Conservation (phyloP, 2,888 invertebrate species). For the Vesta saturnalis region DNA sequence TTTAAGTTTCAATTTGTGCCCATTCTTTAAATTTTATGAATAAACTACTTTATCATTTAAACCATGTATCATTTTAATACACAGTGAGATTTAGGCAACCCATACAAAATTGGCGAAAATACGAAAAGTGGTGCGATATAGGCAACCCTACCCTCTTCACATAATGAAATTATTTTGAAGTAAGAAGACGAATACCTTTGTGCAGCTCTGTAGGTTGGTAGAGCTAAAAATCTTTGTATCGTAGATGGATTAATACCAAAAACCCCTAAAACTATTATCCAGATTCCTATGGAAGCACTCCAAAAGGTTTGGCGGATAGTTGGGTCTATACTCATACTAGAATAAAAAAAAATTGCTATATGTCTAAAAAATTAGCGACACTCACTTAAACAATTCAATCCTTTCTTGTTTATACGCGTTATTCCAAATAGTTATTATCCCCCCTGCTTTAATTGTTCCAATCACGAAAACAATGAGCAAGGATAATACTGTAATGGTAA, state of each 20-base stretch:
- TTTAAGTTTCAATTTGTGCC: too few relatives aligned
- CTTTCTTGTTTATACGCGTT: constrained; percentile 67
- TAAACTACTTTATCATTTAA: too few relatives aligned
- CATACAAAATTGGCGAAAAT: not conserved
- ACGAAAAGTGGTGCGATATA: too few relatives aligned
- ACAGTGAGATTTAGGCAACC: not conserved
- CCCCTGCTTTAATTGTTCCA: constrained; percentile 67
- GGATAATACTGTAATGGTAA: constrained; percentile 67
- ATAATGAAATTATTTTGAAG: not conserved
- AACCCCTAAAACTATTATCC: constrained; percentile 67
- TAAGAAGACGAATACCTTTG: constrained; percentile 58
- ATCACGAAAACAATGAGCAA: constrained; percentile 67
- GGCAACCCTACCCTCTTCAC: too few relatives aligned
- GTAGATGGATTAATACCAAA: constrained; percentile 67
- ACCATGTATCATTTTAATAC: not conserved
- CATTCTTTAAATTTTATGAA: too few relatives aligned
- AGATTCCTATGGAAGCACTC: constrained; percentile 67
- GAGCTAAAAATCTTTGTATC: constrained; percentile 70
- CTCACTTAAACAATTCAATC: constrained; percentile 71
- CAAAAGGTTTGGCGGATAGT: constrained; percentile 64
- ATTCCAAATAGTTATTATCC: constrained; percentile 68
- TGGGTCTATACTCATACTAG: constrained; percentile 31
- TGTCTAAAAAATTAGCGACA: not conserved
- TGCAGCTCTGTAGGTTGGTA: constrained; percentile 68
- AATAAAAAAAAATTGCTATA: not conserved